phyloP scores from a whole-genome alignment of 2,888 invertebrate genomes.

The Philaethria dido region DNA sequence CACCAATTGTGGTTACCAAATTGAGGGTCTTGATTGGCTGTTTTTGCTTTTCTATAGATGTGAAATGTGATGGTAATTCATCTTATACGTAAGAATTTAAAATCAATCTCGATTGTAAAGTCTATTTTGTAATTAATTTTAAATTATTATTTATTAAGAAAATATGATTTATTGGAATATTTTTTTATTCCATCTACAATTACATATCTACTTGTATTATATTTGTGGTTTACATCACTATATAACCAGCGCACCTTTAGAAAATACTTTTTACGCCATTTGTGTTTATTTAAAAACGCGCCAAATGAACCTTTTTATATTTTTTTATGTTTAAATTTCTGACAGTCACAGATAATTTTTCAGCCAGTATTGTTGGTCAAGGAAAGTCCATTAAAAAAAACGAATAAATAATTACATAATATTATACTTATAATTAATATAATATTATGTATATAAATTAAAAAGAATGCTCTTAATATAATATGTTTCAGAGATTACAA shows the following conservation, averaged over 20 bases:
- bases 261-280: background rate
- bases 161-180: too few relatives aligned
- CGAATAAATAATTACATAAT: too few relatives aligned
- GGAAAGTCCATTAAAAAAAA: background rate
- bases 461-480: too few relatives aligned
- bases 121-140: background rate
- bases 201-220: too few relatives aligned
- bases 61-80: background rate
- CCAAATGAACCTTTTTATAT: background rate
- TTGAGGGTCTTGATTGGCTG: conserved; percentile 66
- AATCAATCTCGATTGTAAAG: too few relatives aligned
- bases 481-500: too few relatives aligned
- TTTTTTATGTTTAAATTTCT: background rate
- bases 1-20: conserved; percentile 53
- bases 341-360: background rate
- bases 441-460: too few relatives aligned
- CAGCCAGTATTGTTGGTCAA: background rate
- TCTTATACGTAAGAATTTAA: background rate
- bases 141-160: too few relatives aligned
- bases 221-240: too few relatives aligned
- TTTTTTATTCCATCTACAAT: too few relatives aligned
- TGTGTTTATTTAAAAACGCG: background rate
- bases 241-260: background rate
- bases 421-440: too few relatives aligned
- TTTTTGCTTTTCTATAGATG: conserved; percentile 46